Conservation (phyloP, 2,113 vertebrate species). For the Protobothrops flavoviridis region DNA sequence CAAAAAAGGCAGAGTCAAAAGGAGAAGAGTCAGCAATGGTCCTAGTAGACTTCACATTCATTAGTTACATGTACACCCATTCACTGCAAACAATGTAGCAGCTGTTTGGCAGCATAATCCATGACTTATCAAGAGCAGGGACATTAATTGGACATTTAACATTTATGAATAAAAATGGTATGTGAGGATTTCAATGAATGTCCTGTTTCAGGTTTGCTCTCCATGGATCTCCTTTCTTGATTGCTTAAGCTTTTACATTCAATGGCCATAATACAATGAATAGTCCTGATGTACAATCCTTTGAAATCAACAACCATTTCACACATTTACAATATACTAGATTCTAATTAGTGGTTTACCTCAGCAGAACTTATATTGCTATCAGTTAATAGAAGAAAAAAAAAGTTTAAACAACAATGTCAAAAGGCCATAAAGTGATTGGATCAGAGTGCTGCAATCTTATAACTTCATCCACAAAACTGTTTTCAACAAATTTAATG, state of each 20-base stretch:
- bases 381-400: neutral
- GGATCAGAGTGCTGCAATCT: neutral
- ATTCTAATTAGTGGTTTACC: neutral
- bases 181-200: neutral
- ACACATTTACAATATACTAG: neutral
- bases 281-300: neutral
- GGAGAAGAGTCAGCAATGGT: neutral
- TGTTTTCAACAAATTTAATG: neutral
- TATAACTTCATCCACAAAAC: neutral
- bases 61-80: neutral
- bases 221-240: neutral
- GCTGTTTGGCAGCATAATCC: neutral
- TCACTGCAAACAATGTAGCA: neutral
- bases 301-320: neutral
- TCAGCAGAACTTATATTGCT: neutral
- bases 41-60: neutral
- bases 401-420: neutral
- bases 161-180: neutral
- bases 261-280: neutral
- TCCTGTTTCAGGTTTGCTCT: neutral
- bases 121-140: neutral
- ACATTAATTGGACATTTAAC: neutral
- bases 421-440: neutral
- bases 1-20: neutral
- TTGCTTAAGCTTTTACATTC: neutral